Evolutionary conservation across 2,888 invertebrate genomes (phyloP), one percentile per base, ranked within the genome.

Genomic region (Pheosia gnoma): DNA sequence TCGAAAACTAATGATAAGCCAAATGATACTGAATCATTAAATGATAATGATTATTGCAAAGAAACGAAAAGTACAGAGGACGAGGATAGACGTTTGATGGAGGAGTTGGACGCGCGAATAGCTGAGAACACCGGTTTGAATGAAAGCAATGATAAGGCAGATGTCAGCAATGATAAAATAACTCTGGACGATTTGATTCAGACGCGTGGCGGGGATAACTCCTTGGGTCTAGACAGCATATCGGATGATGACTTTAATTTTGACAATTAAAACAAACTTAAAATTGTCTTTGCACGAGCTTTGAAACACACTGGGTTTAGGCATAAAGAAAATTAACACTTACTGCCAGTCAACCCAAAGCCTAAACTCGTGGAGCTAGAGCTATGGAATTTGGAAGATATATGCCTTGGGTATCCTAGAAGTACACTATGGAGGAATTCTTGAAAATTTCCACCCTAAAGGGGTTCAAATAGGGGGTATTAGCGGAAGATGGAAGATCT

Each of bases 161-260:
- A 55, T 55, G n/a, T 7, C 5, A n/a, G 11, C 39, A 56, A 56
- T 43, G 56, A 57, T 57, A 57, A 45, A 36, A 55, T 55, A 13
- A 55, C 11, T 10, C 5, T 36, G 6, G 11, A 43, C 1, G 57
- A 57, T 45, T 36, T 60, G 58, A 59, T 61, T 43, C 72, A 54
- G 59, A 66, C 70, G 10, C 61, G 57, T 13, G 51, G 62, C 0
- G 71, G 72, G 36, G 45, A 70, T 4, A 72, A 62, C 49, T 71
- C 78, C 0, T 59, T 77, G 63, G 80, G 81, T 38, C 66, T 84
- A 41, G 83, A 84, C 38, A 75, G 59, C 56, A 73, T 83, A 53
- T 83, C 82, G 0, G 82, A 84, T 56, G 81, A 77, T 5, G 82
- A 84, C 0, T 80, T 79, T 13, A 63, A 79, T 71, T 78, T 80